phyloP scores from a whole-genome alignment of 2,113 vertebrate genomes.

The Oncorhynchus gorbuscha region DNA sequence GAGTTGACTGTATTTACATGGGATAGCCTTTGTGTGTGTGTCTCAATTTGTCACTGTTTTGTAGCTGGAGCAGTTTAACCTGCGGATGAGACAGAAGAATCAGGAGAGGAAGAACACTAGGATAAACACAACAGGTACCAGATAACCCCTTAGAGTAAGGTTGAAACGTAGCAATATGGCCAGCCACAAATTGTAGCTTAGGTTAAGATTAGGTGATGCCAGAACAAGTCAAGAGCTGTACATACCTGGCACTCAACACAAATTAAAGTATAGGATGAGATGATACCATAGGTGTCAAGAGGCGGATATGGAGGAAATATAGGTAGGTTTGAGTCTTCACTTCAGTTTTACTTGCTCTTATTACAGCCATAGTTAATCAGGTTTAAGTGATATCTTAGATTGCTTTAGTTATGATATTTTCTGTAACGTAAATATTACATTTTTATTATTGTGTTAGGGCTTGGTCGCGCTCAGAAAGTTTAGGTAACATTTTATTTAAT shows the following conservation, averaged over 20 bases:
- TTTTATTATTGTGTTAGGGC: too few species aligned
- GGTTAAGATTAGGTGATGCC: too few species aligned
- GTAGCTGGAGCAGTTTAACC: constrained; percentile 16
- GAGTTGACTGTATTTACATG: not conserved
- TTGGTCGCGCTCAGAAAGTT: too few species aligned
- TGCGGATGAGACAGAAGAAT: constrained; percentile 2
- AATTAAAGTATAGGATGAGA: too few species aligned
- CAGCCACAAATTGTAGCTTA: too few species aligned
- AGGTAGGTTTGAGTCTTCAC: not conserved
- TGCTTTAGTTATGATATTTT: not conserved
- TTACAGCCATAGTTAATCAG: not conserved
- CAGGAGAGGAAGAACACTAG: not conserved
- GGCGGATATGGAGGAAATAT: not conserved
- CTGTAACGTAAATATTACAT: not conserved
- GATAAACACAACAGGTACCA: not conserved
- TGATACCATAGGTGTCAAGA: too few species aligned
- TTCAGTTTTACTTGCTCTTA: not conserved
- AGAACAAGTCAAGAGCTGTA: too few species aligned
- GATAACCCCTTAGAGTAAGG: not conserved
- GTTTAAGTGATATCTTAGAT: not conserved
- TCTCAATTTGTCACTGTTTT: not conserved
- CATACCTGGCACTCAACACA: too few species aligned
- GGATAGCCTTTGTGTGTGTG: not conserved
- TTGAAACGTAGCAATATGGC: too few species aligned
- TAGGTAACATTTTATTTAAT: not conserved